Conservation (phyloP, 30 jellyfish, hydroid and myxozoan genomes). For the Mastigias papua region DNA sequence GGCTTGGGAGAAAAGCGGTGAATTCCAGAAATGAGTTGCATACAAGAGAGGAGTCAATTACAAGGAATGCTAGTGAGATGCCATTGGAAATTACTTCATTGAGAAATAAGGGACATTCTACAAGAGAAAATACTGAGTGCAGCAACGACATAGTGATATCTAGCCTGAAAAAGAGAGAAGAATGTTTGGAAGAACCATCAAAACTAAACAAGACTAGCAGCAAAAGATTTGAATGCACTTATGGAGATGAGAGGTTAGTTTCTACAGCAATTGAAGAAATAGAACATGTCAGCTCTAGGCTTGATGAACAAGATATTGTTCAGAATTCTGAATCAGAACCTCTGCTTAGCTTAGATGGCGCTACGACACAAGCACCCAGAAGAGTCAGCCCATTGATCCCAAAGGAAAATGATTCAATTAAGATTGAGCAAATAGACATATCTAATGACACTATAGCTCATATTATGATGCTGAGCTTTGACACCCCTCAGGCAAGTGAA, state of each 20-base stretch:
- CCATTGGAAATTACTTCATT: neutral
- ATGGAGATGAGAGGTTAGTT: no score
- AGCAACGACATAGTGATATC: no score
- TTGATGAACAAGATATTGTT: neutral
- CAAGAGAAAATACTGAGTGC: neutral
- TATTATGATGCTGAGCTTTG: neutral
- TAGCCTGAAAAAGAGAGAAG: no score
- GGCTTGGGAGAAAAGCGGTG: constrained; percentile 14
- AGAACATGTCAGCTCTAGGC: no score
- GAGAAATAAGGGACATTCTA: neutral
- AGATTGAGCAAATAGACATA: neutral
- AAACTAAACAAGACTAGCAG: no score
- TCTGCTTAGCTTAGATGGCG: no score
- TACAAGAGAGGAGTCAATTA: neutral
- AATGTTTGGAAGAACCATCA: no score
- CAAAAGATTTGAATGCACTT: no score
- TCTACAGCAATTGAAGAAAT: no score
- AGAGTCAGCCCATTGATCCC: neutral
- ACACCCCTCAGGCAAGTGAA: constrained; percentile 21
- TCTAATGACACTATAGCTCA: constrained; percentile 44
- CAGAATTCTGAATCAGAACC: neutral
- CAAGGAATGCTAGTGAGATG: neutral
- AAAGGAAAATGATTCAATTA: neutral
- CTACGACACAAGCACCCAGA: neutral
- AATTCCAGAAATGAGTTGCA: neutral